Base-by-base conservation (phyloP, 2,113 vertebrate species). In the Antennarius striatus region DNA sequence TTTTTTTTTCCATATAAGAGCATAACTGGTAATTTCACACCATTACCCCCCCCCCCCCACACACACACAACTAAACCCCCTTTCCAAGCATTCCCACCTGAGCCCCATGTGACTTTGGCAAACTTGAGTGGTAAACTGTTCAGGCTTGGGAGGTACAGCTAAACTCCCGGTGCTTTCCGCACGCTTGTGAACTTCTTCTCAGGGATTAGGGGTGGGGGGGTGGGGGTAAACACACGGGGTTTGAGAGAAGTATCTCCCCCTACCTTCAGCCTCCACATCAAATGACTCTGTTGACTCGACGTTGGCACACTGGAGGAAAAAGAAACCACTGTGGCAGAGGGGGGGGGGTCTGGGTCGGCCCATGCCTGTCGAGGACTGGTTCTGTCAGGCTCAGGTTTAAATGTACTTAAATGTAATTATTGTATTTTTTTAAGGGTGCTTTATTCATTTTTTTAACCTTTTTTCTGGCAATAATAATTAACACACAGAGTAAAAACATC, bases 101-200 rank as follows among this genome's bases (percentile, higher is more conserved):
- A 55, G 54, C 62, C 54, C 55, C 11, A 2, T 30, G 64, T 50
- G 65, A 32, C 56, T 61, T 69, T 57, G 63, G 68, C 56, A 60
- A 68, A 50, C 13, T 50, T 45, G 63, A 61, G 61, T 32, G 62
- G 68, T 55, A 71, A 73, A 64, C 48, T 57, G 61, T 75, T 75
- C 63, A 75, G 79, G 75, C 85, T 61, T 79, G 60, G 54, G 73
- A 81, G 80, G 62, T 36, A 36, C 56, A 72, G 69, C 22, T 81
- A 75, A 83, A 86, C 84, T 81, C 70, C 79, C 75, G 50, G 78
- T 85, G 67, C 76, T 88, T 76, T 79, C 75, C 66, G 80, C 71
- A 30, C 28, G 73, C 81, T 75, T 85, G 70, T 85, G 79, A 84
- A 82, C 78, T 83, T 85, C 72, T 74, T 73, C 78, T 79, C 47